These are phyloP conservation scores for Epinephelus awoara DNA, from an alignment of 2,797 vertebrate genomes.

Conservation along the genomic window DNA sequence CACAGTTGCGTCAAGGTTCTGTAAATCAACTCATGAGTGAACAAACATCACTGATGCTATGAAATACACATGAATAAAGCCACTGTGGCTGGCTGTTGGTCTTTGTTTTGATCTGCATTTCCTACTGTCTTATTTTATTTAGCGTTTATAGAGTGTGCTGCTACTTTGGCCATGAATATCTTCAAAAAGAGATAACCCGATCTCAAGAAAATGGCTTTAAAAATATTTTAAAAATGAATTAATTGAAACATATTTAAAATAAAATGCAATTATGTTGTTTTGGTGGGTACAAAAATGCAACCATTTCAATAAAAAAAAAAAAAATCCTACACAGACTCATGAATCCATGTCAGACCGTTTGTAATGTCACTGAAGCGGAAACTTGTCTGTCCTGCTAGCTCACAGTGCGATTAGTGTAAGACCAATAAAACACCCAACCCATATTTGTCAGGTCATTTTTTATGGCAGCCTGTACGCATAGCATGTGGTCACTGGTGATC, in stretches of 20 bases:
- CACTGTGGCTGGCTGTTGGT: background rate
- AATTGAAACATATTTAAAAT: background rate
- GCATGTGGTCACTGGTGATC: background rate
- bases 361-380: background rate
- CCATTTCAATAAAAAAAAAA: background rate
- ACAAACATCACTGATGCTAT: background rate
- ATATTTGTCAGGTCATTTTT: background rate
- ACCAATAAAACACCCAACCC: background rate
- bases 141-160: too few relatives aligned
- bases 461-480: background rate
- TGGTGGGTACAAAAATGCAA: background rate
- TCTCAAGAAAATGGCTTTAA: background rate
- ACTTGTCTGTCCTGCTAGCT: constrained; percentile 7
- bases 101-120: background rate
- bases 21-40: background rate
- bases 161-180: too few relatives aligned
- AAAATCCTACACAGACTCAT: background rate
- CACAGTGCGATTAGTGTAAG: constrained; percentile 1
- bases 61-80: background rate
- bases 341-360: background rate
- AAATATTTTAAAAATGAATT: background rate
- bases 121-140: too few relatives aligned
- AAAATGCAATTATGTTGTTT: background rate
- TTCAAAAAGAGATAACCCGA: too few relatives aligned
- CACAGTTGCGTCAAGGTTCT: background rate